Conservation (phyloP, 1,140 invertebrate genomes). For the Aporrectodea caliginosa region DNA sequence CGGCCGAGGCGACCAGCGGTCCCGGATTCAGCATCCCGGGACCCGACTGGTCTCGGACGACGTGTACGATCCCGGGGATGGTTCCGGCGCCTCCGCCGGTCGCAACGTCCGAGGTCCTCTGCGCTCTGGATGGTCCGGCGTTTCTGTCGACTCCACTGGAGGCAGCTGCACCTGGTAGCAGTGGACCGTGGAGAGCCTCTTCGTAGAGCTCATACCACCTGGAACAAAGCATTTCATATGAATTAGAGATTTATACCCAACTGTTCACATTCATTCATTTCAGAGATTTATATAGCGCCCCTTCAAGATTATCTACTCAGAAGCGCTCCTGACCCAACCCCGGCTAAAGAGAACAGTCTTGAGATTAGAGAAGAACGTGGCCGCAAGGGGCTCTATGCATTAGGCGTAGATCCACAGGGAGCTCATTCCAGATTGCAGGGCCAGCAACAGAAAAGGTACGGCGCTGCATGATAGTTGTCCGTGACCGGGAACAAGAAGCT, state of each 20-base stretch:
- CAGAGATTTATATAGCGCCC: no score
- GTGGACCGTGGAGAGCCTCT: constrained; percentile 40
- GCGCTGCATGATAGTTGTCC: no score
- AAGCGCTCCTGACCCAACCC: not conserved
- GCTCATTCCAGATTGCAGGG: no score
- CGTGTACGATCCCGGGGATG: not conserved
- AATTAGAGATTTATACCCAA: not conserved
- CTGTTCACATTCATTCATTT: no score
- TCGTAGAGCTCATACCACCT: constrained; percentile 53
- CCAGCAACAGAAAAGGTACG: no score
- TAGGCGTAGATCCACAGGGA: no score
- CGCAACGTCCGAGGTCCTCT: not conserved
- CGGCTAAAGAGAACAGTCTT: not conserved
- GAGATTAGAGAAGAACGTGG: not conserved
- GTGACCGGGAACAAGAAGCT: no score
- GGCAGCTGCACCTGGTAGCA: not conserved
- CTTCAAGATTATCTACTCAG: no score
- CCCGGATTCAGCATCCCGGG: not conserved
- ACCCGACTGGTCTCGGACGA: not conserved
- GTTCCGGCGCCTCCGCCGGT: not conserved
- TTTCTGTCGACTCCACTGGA: not conserved
- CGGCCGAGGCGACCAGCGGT: not conserved
- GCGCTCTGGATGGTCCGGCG: not conserved
- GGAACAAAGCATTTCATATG: not conserved
- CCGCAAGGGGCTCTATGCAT: no score